These are phyloP conservation scores for Sussaba pulchella DNA, from an alignment of 2,888 invertebrate species.

Conservation along the genomic window DNA sequence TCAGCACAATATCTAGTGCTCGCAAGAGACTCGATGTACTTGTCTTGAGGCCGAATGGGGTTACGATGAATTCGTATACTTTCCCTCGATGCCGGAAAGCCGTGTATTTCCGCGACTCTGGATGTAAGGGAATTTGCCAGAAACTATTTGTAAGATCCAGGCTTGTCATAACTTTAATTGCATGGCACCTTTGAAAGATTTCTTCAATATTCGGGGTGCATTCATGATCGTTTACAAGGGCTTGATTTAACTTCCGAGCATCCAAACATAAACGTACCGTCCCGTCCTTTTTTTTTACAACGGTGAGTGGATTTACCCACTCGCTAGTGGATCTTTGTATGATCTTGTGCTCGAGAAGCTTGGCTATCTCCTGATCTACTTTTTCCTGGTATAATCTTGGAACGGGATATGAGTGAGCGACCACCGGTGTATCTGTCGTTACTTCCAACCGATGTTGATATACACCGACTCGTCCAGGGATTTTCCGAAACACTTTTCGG, in stretches of 20 bases:
- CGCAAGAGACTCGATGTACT: conserved; percentile 7
- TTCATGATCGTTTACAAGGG: conserved; percentile 42
- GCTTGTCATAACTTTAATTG: conserved; percentile 36
- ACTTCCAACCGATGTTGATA: conserved; percentile 70
- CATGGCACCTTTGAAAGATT: conserved; percentile 43
- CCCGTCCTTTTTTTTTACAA: conserved; percentile 41
- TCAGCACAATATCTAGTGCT: background rate
- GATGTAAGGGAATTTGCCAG: conserved; percentile 67
- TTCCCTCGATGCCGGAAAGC: conserved; percentile 51
- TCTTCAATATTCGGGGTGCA: conserved; percentile 39
- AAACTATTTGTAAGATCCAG: conserved; percentile 68
- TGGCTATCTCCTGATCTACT: conserved; percentile 67
- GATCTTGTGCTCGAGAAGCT: conserved; percentile 70
- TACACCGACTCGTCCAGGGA: background rate
- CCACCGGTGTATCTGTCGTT: conserved; percentile 65
- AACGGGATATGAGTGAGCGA: conserved; percentile 70
- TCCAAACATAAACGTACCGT: conserved; percentile 42
- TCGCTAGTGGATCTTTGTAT: conserved; percentile 73
- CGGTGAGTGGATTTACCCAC: conserved; percentile 70
- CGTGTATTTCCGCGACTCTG: conserved; percentile 48
- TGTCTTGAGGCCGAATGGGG: conserved; percentile 51
- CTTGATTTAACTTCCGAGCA: conserved; percentile 13
- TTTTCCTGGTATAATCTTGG: conserved; percentile 69
- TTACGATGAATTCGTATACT: conserved; percentile 52
- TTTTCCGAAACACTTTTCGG: conserved; percentile 9